Evolutionary conservation across 2,797 vertebrate species (phyloP).

Genomic region (Poliocrania exsul): DNA sequence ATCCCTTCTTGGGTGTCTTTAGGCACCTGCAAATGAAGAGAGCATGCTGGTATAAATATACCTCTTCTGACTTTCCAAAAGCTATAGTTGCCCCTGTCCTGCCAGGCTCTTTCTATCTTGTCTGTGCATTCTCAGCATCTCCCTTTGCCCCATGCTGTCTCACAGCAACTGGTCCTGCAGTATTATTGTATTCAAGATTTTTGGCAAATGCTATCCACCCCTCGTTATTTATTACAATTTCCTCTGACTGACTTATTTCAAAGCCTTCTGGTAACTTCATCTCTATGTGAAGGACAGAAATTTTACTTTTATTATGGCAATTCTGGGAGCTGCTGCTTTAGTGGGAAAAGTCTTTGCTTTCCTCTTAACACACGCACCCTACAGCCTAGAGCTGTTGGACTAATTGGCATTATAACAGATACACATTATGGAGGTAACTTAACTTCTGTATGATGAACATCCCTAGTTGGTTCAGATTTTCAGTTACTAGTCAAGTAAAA

Average conservation of each 20-base stretch:
- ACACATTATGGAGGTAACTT: background rate
- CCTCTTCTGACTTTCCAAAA: background rate
- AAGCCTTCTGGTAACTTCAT: background rate
- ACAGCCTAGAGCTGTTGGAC: background rate
- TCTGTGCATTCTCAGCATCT: background rate
- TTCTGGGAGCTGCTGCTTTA: background rate
- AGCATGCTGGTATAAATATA: background rate
- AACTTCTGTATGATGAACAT: background rate
- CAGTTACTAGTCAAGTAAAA: constrained; percentile 9
- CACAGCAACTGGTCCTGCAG: background rate
- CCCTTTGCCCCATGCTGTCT: background rate
- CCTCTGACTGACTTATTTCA: background rate
- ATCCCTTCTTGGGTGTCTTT: background rate
- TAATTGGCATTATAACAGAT: background rate
- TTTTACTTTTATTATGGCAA: background rate
- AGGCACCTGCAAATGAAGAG: background rate
- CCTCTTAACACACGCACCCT: background rate
- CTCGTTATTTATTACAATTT: background rate
- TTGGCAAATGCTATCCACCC: background rate
- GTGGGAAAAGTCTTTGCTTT: background rate
- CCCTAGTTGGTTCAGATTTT: background rate
- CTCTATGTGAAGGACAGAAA: background rate
- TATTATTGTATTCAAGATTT: background rate
- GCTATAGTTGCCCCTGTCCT: fast-evolving
- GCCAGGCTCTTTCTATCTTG: background rate